Percentiles rank a stretch among this genome's conserved stretches.
Evolutionary conservation across 2,797 vertebrate genomes (phyloP).

Genomic region (Channallabes apus): DNA sequence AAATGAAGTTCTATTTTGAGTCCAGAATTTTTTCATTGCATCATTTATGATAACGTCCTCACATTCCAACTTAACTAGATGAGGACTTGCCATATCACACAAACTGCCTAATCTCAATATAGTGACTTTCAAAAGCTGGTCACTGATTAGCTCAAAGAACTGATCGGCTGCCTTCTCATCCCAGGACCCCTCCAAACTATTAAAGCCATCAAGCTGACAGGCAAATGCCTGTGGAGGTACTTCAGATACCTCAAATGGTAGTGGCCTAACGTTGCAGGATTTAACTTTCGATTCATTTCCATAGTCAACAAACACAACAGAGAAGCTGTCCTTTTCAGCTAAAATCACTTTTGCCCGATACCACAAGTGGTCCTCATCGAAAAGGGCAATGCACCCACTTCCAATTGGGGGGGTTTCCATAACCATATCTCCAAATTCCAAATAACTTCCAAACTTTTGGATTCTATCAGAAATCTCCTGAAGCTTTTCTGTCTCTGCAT

Average conservation of each 20-base stretch:
- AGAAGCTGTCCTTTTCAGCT: constrained; percentile 60
- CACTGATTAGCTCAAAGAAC: constrained; percentile 71
- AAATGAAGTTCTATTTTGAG: neutral
- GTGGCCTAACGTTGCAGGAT: constrained; percentile 68
- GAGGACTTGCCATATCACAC: constrained; percentile 60
- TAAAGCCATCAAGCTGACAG: constrained; percentile 85
- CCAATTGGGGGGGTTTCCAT: constrained; percentile 65
- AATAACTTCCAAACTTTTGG: constrained; percentile 64
- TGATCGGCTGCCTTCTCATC: constrained; percentile 70
- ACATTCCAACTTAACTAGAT: constrained; percentile 74
- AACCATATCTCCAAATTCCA: constrained; percentile 26
- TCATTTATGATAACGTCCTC: constrained; percentile 77
- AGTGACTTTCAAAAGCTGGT: constrained; percentile 77
- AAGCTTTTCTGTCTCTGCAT: constrained; percentile 69
- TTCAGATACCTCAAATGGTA: constrained; percentile 73
- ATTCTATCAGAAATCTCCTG: constrained; percentile 71
- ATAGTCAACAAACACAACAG: constrained; percentile 85
- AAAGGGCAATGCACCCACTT: constrained; percentile 78
- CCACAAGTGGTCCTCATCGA: constrained; percentile 78
- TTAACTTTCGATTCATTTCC: constrained; percentile 78
- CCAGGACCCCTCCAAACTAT: constrained; percentile 75
- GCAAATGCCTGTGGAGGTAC: constrained; percentile 81
- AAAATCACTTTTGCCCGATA: constrained; percentile 81
- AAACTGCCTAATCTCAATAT: constrained; percentile 64
- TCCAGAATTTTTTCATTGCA: constrained; percentile 76